Evolutionary conservation across 2,888 invertebrate species (phyloP).

Genomic region (Catonia carolina): DNA sequence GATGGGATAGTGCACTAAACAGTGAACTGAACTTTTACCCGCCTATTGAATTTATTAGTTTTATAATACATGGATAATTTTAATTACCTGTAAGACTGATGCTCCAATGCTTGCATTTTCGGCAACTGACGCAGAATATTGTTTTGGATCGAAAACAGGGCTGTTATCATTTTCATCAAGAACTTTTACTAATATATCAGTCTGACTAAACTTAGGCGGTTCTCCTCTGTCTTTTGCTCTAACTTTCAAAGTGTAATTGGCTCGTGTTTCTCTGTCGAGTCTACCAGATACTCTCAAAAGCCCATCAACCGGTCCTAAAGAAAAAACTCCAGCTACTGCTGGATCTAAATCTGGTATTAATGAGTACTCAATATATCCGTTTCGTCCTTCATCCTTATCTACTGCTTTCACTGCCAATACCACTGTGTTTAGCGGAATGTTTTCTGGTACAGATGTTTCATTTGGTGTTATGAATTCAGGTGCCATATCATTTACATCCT

Average conservation of each 20-base stretch:
- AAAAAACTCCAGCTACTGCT: constrained; percentile 55
- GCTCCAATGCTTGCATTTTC: constrained; percentile 93
- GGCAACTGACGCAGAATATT: constrained; percentile 82
- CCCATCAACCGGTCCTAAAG: constrained; percentile 81
- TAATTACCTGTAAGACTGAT: constrained; percentile 70
- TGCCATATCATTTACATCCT: constrained; percentile 88
- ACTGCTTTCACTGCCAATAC: constrained; percentile 83
- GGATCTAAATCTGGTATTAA: constrained; percentile 42
- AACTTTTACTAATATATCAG: constrained; percentile 63
- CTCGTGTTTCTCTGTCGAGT: constrained; percentile 74
- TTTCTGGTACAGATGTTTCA: constrained; percentile 73
- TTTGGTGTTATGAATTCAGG: constrained; percentile 79
- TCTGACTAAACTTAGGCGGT: constrained; percentile 64
- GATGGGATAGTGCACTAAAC: too few species aligned
- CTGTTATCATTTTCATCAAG: constrained; percentile 87
- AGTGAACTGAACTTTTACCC: too few species aligned
- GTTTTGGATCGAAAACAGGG: constrained; percentile 80
- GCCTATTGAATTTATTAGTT: too few species aligned
- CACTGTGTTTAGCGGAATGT: constrained; percentile 77
- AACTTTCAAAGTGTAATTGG: constrained; percentile 66
- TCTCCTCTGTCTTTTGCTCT: constrained; percentile 86
- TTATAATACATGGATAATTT: background rate
- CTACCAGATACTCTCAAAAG: constrained; percentile 75
- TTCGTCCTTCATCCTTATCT: constrained; percentile 84
- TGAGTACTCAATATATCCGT: constrained; percentile 84